These are phyloP conservation scores for Dendroctonus valens DNA, from an alignment of 1,140 invertebrate genomes.

Conservation along the genomic window DNA sequence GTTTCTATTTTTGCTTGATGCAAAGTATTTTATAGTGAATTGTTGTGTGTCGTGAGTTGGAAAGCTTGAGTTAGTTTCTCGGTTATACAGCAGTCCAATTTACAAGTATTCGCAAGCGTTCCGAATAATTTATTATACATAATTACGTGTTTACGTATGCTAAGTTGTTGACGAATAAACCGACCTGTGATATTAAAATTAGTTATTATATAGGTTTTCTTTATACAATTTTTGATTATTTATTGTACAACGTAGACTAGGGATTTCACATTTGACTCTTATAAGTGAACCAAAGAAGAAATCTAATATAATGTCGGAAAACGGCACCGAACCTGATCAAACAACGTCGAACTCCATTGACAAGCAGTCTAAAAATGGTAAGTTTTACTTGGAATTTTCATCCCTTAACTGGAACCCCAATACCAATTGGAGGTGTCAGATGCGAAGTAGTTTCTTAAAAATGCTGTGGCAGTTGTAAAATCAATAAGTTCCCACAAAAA, in stretches of 20 bases:
- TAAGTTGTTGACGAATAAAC: conserved; percentile 46
- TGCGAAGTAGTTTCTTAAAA: conserved; percentile 1
- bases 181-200: conserved; percentile 48
- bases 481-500: conserved; percentile 20
- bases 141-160: conserved; percentile 43
- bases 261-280: conserved; percentile 34
- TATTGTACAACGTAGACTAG: conserved; percentile 41
- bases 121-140: conserved; percentile 40
- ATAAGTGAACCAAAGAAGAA: conserved; percentile 39
- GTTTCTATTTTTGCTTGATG: conserved; percentile 47
- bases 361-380: conserved; percentile 37
- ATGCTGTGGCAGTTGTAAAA: conserved; percentile 12
- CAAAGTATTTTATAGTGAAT: conserved; percentile 35
- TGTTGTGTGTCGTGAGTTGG: conserved; percentile 34
- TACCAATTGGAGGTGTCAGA: not conserved
- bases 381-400: conserved; percentile 16
- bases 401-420: conserved; percentile 1
- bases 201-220: conserved; percentile 45
- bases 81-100: conserved; percentile 31
- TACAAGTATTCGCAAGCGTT: conserved; percentile 35
- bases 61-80: conserved; percentile 30
- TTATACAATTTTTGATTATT: conserved; percentile 45
- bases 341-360: conserved; percentile 31
- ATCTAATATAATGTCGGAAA: conserved; percentile 36
- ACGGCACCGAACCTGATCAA: conserved; percentile 35